Percentiles rank a stretch among this genome's conserved stretches.
These are phyloP conservation scores for Delichon dasypus DNA, from an alignment of 2,797 vertebrate species.

Conservation along the genomic window DNA sequence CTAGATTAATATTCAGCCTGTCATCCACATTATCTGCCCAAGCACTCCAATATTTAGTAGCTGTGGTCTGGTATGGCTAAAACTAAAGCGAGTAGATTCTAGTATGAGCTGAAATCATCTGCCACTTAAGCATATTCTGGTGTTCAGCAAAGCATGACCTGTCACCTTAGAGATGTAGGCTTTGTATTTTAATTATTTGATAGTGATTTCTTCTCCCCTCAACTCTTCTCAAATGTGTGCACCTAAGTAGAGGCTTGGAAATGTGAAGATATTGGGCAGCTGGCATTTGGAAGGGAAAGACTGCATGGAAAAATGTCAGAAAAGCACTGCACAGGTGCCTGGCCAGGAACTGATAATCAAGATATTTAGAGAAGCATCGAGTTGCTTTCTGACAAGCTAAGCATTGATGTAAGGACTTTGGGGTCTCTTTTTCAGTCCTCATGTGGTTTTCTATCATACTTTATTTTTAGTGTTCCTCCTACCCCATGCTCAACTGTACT, in stretches of 20 bases:
- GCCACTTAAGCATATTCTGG: neutral
- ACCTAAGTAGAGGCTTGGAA: neutral
- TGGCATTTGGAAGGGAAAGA: neutral
- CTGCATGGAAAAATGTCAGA: neutral
- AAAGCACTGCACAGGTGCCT: neutral
- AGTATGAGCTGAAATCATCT: neutral
- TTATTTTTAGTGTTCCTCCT: neutral
- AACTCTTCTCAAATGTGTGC: neutral
- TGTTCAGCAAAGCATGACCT: neutral
- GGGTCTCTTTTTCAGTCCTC: neutral
- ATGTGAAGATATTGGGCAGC: neutral
- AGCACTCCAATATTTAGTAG: neutral
- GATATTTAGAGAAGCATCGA: neutral
- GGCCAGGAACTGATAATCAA: neutral
- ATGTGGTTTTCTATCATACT: neutral
- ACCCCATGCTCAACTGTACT: rapidly evolving
- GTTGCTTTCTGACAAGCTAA: neutral
- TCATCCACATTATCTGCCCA: neutral
- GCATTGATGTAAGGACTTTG: neutral
- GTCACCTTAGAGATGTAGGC: neutral
- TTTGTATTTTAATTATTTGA: neutral
- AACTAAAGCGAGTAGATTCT: neutral
- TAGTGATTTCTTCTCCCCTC: neutral
- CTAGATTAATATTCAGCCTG: neutral
- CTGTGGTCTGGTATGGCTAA: neutral